A percentile compares a stretch with the other conserved stretches of the same genome.
Conservation (phyloP, 2,797 vertebrate species). For the Esox lucius region DNA sequence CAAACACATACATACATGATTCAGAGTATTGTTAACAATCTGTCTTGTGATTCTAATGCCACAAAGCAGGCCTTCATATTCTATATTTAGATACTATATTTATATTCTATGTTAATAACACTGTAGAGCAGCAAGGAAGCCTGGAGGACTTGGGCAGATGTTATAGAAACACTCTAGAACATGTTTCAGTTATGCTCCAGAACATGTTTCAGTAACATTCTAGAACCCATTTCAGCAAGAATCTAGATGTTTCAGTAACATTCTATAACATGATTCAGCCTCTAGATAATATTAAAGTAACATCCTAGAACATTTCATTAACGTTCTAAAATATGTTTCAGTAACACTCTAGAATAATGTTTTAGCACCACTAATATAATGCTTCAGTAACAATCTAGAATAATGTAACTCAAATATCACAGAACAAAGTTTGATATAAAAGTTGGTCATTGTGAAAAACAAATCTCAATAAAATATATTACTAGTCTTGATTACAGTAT, state of each 20-base stretch:
- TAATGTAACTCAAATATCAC: not conserved
- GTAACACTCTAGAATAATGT: not conserved
- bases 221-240: not conserved
- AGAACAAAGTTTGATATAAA: not conserved
- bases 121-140: slow-evolving; percentile 64
- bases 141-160: slow-evolving; percentile 51
- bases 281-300: not conserved
- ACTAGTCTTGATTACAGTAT: not conserved
- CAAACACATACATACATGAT: slow-evolving; percentile 44
- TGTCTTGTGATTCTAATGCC: slow-evolving; percentile 55
- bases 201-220: no score
- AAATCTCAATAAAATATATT: not conserved
- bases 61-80: slow-evolving; percentile 82
- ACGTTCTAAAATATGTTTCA: not conserved
- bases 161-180: slow-evolving; percentile 4
- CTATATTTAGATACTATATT: slow-evolving; percentile 70
- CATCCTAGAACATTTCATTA: not conserved
- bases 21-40: slow-evolving; percentile 56
- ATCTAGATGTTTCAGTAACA: not conserved
- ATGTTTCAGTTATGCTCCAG: not conserved
- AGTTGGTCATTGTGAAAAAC: not conserved
- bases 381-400: not conserved
- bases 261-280: not conserved
- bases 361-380: not conserved
- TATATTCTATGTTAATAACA: slow-evolving; percentile 73